These are phyloP conservation scores for Dasyurus viverrinus DNA, from an alignment of 2,113 vertebrate genomes.

Conservation along the genomic window DNA sequence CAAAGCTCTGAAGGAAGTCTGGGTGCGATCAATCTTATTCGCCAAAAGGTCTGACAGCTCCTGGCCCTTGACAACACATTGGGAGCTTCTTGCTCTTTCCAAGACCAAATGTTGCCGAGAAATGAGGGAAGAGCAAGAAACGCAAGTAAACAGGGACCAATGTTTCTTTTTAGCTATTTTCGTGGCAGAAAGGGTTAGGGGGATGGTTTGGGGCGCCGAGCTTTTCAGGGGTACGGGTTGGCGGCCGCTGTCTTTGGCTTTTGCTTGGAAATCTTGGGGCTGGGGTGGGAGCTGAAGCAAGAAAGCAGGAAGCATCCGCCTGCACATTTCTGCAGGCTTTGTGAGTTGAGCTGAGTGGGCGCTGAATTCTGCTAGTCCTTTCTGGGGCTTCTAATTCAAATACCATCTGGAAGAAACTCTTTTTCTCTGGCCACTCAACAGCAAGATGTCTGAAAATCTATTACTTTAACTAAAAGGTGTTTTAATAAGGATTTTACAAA, in stretches of 20 bases:
- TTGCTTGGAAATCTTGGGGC: slow-evolving; percentile 74
- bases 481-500: slow-evolving; percentile 69
- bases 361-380: slow-evolving; percentile 88
- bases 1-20: slow-evolving; percentile 96
- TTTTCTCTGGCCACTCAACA: slow-evolving; percentile 73
- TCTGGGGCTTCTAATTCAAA: slow-evolving; percentile 83
- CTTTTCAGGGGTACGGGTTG: slow-evolving; percentile 60
- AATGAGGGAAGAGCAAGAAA: slow-evolving; percentile 89
- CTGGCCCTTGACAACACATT: slow-evolving; percentile 98
- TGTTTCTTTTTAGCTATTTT: slow-evolving; percentile 80
- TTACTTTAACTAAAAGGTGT: slow-evolving; percentile 72
- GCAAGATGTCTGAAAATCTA: slow-evolving; percentile 77
- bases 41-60: slow-evolving; percentile 99
- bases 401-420: slow-evolving; percentile 85
- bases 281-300: slow-evolving; percentile 58
- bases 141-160: slow-evolving; percentile 87
- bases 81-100: slow-evolving; percentile 95
- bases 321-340: slow-evolving; percentile 82
- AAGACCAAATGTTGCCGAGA: slow-evolving; percentile 92
- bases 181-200: slow-evolving; percentile 67
- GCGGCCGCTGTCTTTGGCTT: slow-evolving; percentile 44
- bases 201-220: slow-evolving; percentile 75
- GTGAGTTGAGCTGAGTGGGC: slow-evolving; percentile 94
- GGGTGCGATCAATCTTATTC: slow-evolving; percentile 97
- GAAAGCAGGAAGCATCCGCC: slow-evolving; percentile 8